Base-by-base conservation (phyloP, 2,797 vertebrate genomes). In the Capromys pilorides region DNA sequence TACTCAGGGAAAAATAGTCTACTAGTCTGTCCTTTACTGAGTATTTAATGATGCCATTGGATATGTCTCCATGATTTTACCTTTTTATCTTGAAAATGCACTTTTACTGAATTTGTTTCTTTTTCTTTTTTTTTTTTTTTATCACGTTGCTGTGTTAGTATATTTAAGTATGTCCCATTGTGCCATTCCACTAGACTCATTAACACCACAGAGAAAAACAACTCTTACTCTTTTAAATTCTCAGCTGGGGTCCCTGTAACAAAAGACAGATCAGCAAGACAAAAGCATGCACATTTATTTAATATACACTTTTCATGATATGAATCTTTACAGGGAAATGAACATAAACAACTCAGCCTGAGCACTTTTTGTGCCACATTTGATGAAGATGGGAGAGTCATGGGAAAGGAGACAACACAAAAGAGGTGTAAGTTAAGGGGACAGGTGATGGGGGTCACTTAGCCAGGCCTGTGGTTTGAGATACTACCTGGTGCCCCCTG, bases 111-210 rank as follows among this genome's bases (percentile, higher is more conserved):
- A 36, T 0, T 31, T 49, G 73, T 90, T 67, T 64, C 11, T 21
- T 77, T 90, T 67, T 64, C 11, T 21, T 77, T 82, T 71, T 4
- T 22, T 54, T n/a, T 19, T 69, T 89, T 89, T 89, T 73, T 39
- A 67, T 91, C 24, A 11, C 54, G n/a, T 22, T 26, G 79, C 77
- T 64, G 69, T 61, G 19, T 26, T 75, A 33, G 4, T 36, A 8
- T 39, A 14, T 1, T 7, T 24, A 28, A n/a, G 26, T 87, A 45
- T n/a, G 49, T 21, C n/a, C 81, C 88, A 21, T 33, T 61, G 54
- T 5, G 8, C n/a, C 24, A 4, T n/a, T 36, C 26, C 31, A 1
- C 24, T 36, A 57, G n/a, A 33, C 5, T 61, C 31, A 21, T 0
- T 92, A 59, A 41, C 22, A 45, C 6, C 13, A 11, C 5, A 31